These are phyloP conservation scores for Ormyrus rosae DNA, from an alignment of 2,888 invertebrate genomes.

Conservation along the genomic window DNA sequence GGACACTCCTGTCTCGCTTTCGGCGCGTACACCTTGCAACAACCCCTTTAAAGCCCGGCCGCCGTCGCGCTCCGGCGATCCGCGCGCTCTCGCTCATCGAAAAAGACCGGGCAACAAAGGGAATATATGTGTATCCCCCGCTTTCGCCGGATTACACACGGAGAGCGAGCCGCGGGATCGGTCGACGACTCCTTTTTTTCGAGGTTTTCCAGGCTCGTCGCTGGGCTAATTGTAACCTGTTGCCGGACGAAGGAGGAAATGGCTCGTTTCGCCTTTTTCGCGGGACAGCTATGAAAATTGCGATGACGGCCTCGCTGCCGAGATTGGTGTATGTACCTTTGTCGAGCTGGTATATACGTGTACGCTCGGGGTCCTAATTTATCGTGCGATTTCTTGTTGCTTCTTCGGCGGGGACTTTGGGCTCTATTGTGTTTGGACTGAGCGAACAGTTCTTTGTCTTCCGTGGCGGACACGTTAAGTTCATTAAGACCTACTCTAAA, in stretches of 20 bases:
- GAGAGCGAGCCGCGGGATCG: background rate
- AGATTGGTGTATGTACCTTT: background rate
- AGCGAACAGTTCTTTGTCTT: no score
- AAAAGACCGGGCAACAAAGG: constrained; percentile 10
- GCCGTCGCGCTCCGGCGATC: constrained; percentile 40
- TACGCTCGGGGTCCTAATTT: constrained; percentile 4
- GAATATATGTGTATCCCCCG: background rate
- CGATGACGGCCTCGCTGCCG: constrained; percentile 2
- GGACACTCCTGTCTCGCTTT: background rate
- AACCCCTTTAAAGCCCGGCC: constrained; percentile 30
- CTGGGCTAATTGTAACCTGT: constrained; percentile 12
- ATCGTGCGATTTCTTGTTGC: background rate
- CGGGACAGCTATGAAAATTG: constrained; percentile 11
- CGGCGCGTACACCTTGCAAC: constrained; percentile 24
- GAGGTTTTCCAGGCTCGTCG: background rate
- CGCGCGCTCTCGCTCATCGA: constrained; percentile 18
- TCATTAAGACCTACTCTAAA: no score
- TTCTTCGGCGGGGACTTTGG: no score
- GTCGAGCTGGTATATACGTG: background rate
- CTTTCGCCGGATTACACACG: no score
- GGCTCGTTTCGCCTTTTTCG: constrained; percentile 28
- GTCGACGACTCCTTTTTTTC: constrained; percentile 21
- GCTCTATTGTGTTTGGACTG: no score
- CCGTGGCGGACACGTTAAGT: no score
- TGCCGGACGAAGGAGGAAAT: constrained; percentile 7